Conservation (phyloP, 2,888 invertebrate genomes). For the Sinohyriopsis cumingii region DNA sequence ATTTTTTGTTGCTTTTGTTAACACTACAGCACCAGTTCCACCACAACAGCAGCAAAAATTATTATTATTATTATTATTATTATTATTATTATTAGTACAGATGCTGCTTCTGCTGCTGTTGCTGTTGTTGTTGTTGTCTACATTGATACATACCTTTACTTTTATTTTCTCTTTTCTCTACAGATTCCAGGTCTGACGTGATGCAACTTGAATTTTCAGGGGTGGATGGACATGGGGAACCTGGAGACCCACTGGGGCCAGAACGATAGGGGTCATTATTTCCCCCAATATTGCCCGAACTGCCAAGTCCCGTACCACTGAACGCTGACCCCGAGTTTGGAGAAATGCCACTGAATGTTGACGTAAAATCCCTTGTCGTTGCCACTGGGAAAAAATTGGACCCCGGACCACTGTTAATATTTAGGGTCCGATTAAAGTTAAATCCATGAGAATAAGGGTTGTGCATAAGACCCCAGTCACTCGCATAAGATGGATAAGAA, state of each 20-base stretch:
- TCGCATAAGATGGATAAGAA: slow-evolving; percentile 38
- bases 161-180: slow-evolving; percentile 33
- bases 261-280: slow-evolving; percentile 28
- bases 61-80: too few relatives aligned
- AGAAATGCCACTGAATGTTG: slow-evolving; percentile 26
- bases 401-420: slow-evolving; percentile 32
- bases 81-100: too few relatives aligned
- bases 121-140: too few relatives aligned
- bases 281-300: slow-evolving; percentile 20
- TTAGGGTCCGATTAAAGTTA: slow-evolving; percentile 35
- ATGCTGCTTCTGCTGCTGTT: too few relatives aligned
- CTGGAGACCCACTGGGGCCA: slow-evolving; percentile 33
- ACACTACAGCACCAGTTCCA: too few relatives aligned
- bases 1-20: too few relatives aligned
- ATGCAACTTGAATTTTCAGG: slow-evolving; percentile 29
- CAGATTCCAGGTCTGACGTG: slow-evolving; percentile 26
- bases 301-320: slow-evolving; percentile 20
- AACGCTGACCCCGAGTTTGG: slow-evolving; percentile 24
- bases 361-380: slow-evolving; percentile 30
- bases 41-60: too few relatives aligned
- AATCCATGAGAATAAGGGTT: slow-evolving; percentile 42
- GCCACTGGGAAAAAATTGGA: slow-evolving; percentile 9
- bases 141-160: slow-evolving; percentile 20
- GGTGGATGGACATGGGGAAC: slow-evolving; percentile 29
- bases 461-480: slow-evolving; percentile 45